phyloP scores from a whole-genome alignment of 1,140 invertebrate genomes.

The Drosophila watanabei region DNA sequence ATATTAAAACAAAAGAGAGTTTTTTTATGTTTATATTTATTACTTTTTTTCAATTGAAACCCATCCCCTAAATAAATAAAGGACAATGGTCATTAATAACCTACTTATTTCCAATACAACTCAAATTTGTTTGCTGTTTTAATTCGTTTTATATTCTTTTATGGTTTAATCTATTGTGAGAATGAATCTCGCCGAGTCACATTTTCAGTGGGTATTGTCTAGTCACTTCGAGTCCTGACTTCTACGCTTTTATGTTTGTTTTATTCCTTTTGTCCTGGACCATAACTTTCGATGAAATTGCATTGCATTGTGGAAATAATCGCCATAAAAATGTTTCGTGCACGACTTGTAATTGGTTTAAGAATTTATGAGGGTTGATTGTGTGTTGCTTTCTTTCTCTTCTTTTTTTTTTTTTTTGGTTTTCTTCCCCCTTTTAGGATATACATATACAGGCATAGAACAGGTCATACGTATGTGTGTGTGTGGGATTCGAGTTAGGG shows the following conservation, averaged over 20 bases:
- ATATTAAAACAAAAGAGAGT: too few species aligned
- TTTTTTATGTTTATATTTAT: too few species aligned
- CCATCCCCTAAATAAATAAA: too few species aligned
- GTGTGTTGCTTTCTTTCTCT: slow-evolving; percentile 28
- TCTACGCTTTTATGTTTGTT: slow-evolving; percentile 32
- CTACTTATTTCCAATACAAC: background rate
- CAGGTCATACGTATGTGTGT: slow-evolving; percentile 33
- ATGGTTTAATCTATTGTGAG: slow-evolving; percentile 17
- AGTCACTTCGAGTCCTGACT: slow-evolving; percentile 28
- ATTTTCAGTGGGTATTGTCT: slow-evolving; percentile 34
- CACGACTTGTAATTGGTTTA: slow-evolving; percentile 66
- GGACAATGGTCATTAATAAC: background rate
- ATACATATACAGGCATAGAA: slow-evolving; percentile 15
- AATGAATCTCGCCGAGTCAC: slow-evolving; percentile 9
- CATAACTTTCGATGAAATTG: slow-evolving; percentile 59
- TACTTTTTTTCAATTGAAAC: too few species aligned
- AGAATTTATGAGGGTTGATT: slow-evolving; percentile 67
- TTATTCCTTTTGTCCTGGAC: slow-evolving; percentile 52
- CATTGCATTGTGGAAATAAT: slow-evolving; percentile 67
- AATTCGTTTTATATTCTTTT: slow-evolving; percentile 5
- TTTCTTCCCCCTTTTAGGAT: slow-evolving; percentile 28
- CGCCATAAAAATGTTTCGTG: slow-evolving; percentile 67
- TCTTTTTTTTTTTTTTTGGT: background rate
- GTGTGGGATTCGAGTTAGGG: slow-evolving; percentile 12
- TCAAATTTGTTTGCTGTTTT: background rate